These are phyloP conservation scores for Meiosimyza decipiens DNA, from an alignment of 2,888 invertebrate genomes.

Conservation along the genomic window DNA sequence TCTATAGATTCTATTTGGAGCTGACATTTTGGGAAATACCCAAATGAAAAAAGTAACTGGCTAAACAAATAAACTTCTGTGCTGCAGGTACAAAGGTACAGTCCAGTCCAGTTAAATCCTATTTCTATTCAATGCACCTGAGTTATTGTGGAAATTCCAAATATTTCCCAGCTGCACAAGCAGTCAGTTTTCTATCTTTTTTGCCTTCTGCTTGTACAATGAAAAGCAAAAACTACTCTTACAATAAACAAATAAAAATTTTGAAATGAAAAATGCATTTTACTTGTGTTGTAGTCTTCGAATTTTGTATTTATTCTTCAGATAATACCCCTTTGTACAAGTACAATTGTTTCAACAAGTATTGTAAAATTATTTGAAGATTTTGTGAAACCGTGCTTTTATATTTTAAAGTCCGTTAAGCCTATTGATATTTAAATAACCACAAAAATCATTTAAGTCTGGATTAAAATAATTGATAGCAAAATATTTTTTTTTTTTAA, in stretches of 20 bases:
- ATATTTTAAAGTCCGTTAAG: background rate
- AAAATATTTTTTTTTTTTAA: too few species aligned
- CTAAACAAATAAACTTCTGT: constrained; percentile 19
- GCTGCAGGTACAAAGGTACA: constrained; percentile 5
- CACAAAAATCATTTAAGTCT: constrained; percentile 32
- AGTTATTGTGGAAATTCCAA: constrained; percentile 22
- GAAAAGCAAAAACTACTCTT: background rate
- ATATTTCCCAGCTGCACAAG: constrained; percentile 27
- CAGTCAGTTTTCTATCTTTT: background rate
- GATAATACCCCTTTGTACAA: background rate
- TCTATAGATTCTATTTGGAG: background rate
- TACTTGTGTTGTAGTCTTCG: background rate
- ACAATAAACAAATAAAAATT: constrained; percentile 10
- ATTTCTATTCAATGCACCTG: constrained; percentile 15
- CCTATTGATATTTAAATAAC: constrained; percentile 26
- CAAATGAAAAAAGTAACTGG: background rate
- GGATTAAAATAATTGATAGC: constrained; percentile 27
- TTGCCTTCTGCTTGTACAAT: background rate
- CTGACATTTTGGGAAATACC: constrained; percentile 32
- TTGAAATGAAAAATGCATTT: constrained; percentile 21
- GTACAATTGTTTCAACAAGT: background rate
- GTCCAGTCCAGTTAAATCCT: background rate
- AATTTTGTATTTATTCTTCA: background rate
- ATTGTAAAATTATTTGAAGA: too few species aligned
- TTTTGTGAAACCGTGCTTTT: too few species aligned